Evolutionary conservation across 2,797 vertebrate species (phyloP), one percentile per base, ranked within the genome.

Genomic region (Melanotaenia pygmaea): DNA sequence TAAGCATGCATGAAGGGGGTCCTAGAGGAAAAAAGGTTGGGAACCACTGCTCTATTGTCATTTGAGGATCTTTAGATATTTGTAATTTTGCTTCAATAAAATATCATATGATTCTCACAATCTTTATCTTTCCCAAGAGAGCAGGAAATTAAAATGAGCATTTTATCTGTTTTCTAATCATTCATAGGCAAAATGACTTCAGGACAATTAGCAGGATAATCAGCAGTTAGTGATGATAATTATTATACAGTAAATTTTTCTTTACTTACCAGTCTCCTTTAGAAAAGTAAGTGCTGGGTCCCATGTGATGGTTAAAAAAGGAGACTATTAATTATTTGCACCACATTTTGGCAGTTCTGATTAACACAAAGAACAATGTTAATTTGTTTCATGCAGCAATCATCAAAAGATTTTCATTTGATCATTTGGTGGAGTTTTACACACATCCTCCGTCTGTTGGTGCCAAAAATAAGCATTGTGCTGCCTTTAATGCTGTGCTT

Each of bases 301-400:
- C 20, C 2, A 45, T 77, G 34, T 30, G 70, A 61, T 30, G 24
- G 14, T 76, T 57, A 64, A 32, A 70, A 74, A 68, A 26, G 70
- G 74, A 63, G 62, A 72, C 7, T 20, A 59, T 61, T 74, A 64
- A 78, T 83, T 72, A 79, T 72, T 81, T 75, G 12, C 62, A 56
- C 10, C 30, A 32, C 20, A 63, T 76, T 80, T 59, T 76, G 30
- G 8, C 59, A 53, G 18, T 24, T 77, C 38, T 67, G 56, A 80
- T 82, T 73, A 76, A 60, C 40, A 68, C 22, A 59, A 22, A 65
- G 34, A 67, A 77, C 58, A 26, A 28, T 69, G 54, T 57, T 67
- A 38, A 82, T 84, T 79, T 37, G 50, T 67, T 75, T 82, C 37
- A 66, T n/a, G 62, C 40, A 62, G 59, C 40, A 64, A 60, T 74